Conservation (phyloP, 2,888 invertebrate species). For the Emesis russula region DNA sequence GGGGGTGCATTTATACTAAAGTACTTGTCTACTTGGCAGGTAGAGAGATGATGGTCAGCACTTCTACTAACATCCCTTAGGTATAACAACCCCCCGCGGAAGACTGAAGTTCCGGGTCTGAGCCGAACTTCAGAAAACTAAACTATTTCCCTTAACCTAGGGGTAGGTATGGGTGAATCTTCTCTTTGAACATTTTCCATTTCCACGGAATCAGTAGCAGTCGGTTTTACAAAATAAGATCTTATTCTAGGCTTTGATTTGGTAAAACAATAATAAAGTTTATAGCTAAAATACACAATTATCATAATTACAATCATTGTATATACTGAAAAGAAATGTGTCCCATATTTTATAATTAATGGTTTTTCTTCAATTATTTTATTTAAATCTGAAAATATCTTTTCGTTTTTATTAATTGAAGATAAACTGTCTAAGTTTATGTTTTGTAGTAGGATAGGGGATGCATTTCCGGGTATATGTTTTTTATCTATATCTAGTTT, state of each 20-base stretch:
- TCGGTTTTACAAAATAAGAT: conserved; percentile 13
- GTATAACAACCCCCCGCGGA: conserved; percentile 22
- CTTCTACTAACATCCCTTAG: not conserved
- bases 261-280: not conserved
- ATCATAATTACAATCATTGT: not conserved
- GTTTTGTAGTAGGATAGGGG: not conserved
- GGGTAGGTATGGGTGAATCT: not conserved
- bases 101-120: conserved; percentile 5
- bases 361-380: conserved; percentile 6
- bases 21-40: not conserved
- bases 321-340: not conserved
- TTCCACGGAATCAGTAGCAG: not conserved
- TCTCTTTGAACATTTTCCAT: not conserved
- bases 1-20: no score
- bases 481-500: not conserved
- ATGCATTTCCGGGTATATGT: not conserved
- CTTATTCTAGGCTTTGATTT: not conserved
- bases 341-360: not conserved
- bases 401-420: not conserved
- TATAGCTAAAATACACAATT: not conserved
- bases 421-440: not conserved
- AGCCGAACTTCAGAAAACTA: conserved; percentile 3
- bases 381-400: not conserved
- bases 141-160: not conserved
- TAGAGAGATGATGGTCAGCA: not conserved